Conservation (phyloP, 2,888 invertebrate genomes). For the Cephus nigrinus region DNA sequence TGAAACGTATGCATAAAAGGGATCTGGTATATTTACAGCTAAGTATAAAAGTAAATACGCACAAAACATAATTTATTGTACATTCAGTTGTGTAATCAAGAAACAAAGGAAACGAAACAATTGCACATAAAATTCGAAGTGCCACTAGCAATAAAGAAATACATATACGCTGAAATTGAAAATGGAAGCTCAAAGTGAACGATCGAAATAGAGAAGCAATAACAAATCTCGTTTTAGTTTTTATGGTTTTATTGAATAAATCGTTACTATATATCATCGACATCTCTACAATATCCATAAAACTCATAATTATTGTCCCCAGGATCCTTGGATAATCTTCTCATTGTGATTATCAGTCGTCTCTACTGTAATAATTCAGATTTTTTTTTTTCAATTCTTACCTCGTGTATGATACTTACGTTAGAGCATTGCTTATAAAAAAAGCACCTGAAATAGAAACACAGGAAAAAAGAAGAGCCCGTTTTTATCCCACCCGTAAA, state of each 20-base stretch:
- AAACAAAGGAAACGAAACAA: conserved; percentile 18
- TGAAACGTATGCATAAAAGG: not conserved
- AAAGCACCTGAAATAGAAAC: conserved; percentile 27
- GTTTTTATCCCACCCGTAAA: not conserved
- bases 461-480: conserved; percentile 31
- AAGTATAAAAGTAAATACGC: not conserved
- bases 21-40: not conserved
- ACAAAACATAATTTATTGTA: not conserved
- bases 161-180: not conserved
- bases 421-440: not conserved
- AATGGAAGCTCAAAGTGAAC: not conserved
- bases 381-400: not conserved
- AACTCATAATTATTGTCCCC: not conserved
- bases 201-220: not conserved
- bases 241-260: conserved; percentile 24
- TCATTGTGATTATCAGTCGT: not conserved
- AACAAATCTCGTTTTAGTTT: not conserved
- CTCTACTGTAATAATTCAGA: not conserved
- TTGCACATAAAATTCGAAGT: not conserved
- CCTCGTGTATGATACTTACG: conserved; percentile 31
- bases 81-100: not conserved
- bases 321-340: not conserved
- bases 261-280: not conserved
- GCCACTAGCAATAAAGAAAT: not conserved
- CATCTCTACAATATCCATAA: not conserved